Conservation (phyloP, 2,113 vertebrate genomes). For the Paratilapia polleni region DNA sequence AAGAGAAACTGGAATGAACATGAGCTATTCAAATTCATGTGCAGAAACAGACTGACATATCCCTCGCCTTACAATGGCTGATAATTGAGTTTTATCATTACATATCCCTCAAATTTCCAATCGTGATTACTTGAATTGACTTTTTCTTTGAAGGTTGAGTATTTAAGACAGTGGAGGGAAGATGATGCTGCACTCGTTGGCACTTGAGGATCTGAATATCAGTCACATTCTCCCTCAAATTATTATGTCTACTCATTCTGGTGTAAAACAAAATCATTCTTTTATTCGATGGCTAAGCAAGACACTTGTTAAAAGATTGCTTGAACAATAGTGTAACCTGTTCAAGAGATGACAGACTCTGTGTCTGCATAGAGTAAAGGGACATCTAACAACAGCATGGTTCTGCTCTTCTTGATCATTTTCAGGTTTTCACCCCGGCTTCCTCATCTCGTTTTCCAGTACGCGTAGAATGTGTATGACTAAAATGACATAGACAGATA, state of each 20-base stretch:
- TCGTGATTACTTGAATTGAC: conserved; percentile 17
- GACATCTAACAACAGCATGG: conserved; percentile 66
- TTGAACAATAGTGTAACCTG: conserved; percentile 56
- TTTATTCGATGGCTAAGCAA: conserved; percentile 63
- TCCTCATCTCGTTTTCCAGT: conserved; percentile 38
- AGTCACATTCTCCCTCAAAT: conserved; percentile 69
- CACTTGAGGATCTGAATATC: conserved; percentile 75
- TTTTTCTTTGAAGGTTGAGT: conserved; percentile 19
- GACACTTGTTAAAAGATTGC: conserved; percentile 65
- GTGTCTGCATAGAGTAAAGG: conserved; percentile 80
- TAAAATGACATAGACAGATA: conserved; percentile 86
- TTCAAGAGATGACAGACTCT: conserved; percentile 72
- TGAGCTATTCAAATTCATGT: conserved; percentile 64
- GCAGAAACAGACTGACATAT: conserved; percentile 48
- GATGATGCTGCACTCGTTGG: conserved; percentile 67
- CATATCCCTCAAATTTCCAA: conserved; percentile 38
- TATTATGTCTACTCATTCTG: conserved; percentile 59
- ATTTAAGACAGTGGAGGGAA: conserved; percentile 48
- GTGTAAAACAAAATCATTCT: conserved; percentile 43
- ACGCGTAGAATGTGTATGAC: conserved; percentile 65
- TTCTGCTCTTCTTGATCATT: conserved; percentile 41
- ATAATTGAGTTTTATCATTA: conserved; percentile 38
- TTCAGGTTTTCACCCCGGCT: conserved; percentile 42
- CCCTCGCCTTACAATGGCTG: conserved; percentile 25
- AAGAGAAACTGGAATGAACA: conserved; percentile 77